These are phyloP conservation scores for Cebus imitator DNA, from an alignment of 2,113 vertebrate genomes.

Conservation along the genomic window DNA sequence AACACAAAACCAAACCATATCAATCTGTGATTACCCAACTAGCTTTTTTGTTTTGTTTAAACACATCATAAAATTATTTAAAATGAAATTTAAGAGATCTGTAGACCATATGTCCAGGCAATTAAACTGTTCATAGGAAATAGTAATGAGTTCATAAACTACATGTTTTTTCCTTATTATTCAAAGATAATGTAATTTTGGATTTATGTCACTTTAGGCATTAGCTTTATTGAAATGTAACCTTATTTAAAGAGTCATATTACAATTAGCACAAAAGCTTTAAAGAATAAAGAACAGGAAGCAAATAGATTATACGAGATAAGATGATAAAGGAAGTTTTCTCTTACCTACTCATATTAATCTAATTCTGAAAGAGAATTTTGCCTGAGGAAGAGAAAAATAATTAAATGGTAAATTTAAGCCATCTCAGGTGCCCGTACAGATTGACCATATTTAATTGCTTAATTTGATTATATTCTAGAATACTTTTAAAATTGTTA, in stretches of 20 bases:
- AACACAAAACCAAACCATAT: too few species aligned
- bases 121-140: not conserved
- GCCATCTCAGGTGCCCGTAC: not conserved
- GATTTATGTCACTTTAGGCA: not conserved
- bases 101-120: not conserved
- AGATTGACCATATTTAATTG: conserved; percentile 57
- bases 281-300: not conserved
- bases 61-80: not conserved
- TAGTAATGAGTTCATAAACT: not conserved
- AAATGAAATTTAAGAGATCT: not conserved
- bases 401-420: conserved; percentile 64
- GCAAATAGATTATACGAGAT: not conserved
- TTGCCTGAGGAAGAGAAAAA: conserved; percentile 36
- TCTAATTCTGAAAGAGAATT: conserved; percentile 40
- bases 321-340: not conserved
- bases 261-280: not conserved
- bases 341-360: conserved; percentile 40
- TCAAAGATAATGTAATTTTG: conserved; percentile 9
- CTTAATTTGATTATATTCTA: conserved; percentile 71
- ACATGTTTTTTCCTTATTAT: not conserved
- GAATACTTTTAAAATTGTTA: conserved; percentile 72
- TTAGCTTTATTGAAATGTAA: conserved; percentile 34
- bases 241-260: not conserved
- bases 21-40: not conserved
- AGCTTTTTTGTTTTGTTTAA: not conserved